Base-by-base conservation (phyloP, 1,140 invertebrate genomes). In the Drepana arcuata region DNA sequence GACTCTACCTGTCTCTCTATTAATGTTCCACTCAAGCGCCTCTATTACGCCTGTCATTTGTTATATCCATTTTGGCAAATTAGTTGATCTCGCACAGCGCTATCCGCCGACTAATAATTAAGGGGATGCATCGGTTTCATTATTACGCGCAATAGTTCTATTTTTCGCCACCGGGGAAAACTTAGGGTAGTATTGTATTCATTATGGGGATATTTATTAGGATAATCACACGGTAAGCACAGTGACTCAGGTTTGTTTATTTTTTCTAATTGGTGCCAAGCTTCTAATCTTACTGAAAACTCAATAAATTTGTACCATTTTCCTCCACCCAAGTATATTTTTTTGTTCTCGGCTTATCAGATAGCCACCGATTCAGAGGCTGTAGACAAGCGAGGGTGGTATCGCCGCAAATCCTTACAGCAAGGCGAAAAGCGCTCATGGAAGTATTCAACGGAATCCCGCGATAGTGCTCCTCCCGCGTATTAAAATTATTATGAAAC, bases 401-500 rank as follows among this genome's bases (percentile, higher is more conserved):
- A 58, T 33, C 52, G 14, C 32, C 34, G 23, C 27, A 18, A 41
- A 32, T 48, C 34, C 43, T 33, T n/a, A n/a, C 41, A 42, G 43
- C 48, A 47, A 55, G 34, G 36, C 47, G 48, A 60, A 57, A 70
- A 60, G 41, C 57, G 58, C 63, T 72, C 70, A 61, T 64, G 67
- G 64, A 77, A 70, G 58, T 67, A 65, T 66, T 60, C 62, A 43
- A 26, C 32, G 43, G 31, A 44, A 62, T 60, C 56, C 51, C 59
- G 38, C 34, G 40, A 21, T 43, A 48, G 6, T 5, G 18, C 4
- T 4, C 4, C 4, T 5, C 4, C 49, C 36, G 55, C 45, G 73
- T 74, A 78, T 78, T 78, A 81, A 81, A 81, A 81, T 81, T 72
- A 77, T 81, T 78, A 81, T 81, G 60, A 78, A 78, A 73, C 63